These are phyloP conservation scores for Hexactinellida sp. DNA, from an alignment of 37 sponge, comb jelly and placozoan species.

Conservation along the genomic window DNA sequence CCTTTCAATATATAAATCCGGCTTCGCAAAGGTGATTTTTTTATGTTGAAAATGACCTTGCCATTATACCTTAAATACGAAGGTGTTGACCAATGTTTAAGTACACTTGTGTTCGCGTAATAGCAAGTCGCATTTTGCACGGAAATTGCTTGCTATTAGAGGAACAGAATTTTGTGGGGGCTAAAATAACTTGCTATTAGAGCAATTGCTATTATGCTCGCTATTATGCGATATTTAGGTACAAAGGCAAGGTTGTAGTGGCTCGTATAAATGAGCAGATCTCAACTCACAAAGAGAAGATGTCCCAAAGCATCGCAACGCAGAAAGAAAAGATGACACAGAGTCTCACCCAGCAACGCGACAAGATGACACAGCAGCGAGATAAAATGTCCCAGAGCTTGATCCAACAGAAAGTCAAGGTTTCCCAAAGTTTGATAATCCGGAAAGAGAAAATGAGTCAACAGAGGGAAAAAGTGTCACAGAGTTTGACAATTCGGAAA, in stretches of 20 bases:
- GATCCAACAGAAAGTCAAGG: not conserved
- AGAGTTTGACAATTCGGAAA: not conserved
- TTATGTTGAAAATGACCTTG: too few relatives aligned
- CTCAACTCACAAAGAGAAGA: not conserved
- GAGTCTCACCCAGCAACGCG: not conserved
- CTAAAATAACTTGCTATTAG: too few relatives aligned
- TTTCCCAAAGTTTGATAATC: not conserved
- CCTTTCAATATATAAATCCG: too few relatives aligned
- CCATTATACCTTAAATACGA: too few relatives aligned
- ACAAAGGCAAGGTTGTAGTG: not conserved
- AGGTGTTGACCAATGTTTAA: too few relatives aligned
- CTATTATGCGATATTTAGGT: not conserved
- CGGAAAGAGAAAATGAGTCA: not conserved
- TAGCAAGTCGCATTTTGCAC: too few relatives aligned
- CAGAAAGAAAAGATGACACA: not conserved
- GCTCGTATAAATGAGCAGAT: constrained; percentile 12
- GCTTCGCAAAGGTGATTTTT: too few relatives aligned
- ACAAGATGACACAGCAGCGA: not conserved
- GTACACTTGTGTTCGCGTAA: too few relatives aligned
- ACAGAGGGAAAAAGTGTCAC: not conserved
- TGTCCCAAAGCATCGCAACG: not conserved
- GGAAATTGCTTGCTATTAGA: too few relatives aligned
- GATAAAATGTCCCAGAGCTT: not conserved
- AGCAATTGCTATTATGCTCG: too few relatives aligned
- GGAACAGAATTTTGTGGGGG: too few relatives aligned